phyloP scores from a whole-genome alignment of 2,888 invertebrate species.

The Amphipoea oculea region DNA sequence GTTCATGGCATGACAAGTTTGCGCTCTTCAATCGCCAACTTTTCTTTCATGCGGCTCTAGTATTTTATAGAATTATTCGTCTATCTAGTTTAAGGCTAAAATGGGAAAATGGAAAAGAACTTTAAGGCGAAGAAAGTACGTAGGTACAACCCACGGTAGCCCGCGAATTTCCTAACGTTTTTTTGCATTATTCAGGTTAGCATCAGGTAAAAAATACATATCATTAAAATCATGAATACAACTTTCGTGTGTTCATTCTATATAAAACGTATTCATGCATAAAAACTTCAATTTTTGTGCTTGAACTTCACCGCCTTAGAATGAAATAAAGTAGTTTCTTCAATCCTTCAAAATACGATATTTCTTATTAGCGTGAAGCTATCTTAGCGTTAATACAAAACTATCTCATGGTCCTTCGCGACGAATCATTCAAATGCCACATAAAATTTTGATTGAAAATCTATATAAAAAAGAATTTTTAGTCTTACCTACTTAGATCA shows the following conservation, averaged over 20 bases:
- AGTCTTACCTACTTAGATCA: too few species aligned
- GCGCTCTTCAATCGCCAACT: neutral
- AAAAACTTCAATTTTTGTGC: neutral
- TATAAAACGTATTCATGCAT: too few species aligned
- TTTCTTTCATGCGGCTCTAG: constrained; percentile 16
- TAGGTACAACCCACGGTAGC: too few species aligned
- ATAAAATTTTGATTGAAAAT: too few species aligned
- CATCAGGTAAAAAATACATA: neutral
- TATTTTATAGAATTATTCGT: constrained; percentile 2
- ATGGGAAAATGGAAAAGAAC: too few species aligned
- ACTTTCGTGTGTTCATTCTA: neutral
- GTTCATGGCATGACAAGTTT: constrained; percentile 7
- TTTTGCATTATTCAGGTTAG: too few species aligned
- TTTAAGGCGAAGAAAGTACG: too few species aligned
- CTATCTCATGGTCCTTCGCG: neutral
- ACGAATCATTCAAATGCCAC: too few species aligned
- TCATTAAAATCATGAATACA: neutral
- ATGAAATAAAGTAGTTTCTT: neutral
- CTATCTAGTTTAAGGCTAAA: neutral
- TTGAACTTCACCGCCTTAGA: neutral
- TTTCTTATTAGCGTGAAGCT: neutral
- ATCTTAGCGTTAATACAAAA: neutral
- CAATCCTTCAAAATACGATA: neutral
- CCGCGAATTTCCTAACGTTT: too few species aligned
- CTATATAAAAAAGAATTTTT: too few species aligned